These are phyloP conservation scores for Dryococelus australis DNA, from an alignment of 2,888 invertebrate genomes.

Conservation along the genomic window DNA sequence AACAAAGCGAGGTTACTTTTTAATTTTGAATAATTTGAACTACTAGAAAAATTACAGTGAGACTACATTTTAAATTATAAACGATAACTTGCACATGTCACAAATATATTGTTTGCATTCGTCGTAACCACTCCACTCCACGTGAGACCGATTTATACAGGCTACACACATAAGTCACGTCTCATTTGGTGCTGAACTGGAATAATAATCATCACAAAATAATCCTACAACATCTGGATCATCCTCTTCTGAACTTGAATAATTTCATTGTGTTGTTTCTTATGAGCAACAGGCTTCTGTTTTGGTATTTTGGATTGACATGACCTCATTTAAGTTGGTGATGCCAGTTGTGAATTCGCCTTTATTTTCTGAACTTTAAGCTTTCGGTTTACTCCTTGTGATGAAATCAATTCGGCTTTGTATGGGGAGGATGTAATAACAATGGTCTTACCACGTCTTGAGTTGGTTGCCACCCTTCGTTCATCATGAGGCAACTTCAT, in stretches of 20 bases:
- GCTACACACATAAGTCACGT: too few species aligned
- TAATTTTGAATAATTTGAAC: too few species aligned
- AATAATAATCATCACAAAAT: too few species aligned
- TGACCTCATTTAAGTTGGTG: too few species aligned
- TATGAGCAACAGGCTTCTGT: conserved; percentile 4
- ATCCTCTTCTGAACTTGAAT: conserved; percentile 20
- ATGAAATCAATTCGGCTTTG: not conserved
- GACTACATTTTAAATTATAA: too few species aligned
- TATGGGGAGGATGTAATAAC: not conserved
- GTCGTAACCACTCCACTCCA: conserved; percentile 34
- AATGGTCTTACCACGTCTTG: not conserved
- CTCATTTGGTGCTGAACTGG: too few species aligned
- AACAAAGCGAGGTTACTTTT: too few species aligned
- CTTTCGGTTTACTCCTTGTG: not conserved
- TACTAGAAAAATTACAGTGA: too few species aligned
- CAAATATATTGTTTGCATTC: too few species aligned
- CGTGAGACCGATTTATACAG: too few species aligned
- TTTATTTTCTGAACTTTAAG: not conserved
- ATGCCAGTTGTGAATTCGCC: not conserved
- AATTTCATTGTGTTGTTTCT: not conserved
- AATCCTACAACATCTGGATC: not conserved
- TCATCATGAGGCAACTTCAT: not conserved
- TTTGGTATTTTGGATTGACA: not conserved
- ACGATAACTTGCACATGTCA: too few species aligned
- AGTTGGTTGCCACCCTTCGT: not conserved